These are phyloP conservation scores for Plusia festucae DNA, from an alignment of 2,888 invertebrate species.

Conservation along the genomic window DNA sequence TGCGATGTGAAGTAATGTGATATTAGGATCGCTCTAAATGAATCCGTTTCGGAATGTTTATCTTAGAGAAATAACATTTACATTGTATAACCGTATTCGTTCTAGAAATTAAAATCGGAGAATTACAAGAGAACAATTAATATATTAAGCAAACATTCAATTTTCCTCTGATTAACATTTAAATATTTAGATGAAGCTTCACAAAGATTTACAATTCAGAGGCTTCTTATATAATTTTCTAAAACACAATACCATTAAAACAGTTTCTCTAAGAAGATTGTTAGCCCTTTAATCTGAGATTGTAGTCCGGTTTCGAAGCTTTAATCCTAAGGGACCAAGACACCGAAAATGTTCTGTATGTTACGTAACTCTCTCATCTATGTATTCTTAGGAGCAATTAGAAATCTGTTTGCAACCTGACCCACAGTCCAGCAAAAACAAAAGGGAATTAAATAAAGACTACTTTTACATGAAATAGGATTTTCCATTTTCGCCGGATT, in stretches of 20 bases:
- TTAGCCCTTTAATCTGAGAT: constrained; percentile 72
- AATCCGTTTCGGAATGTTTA: constrained; percentile 18
- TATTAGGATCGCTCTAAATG: constrained; percentile 20
- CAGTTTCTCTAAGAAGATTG: constrained; percentile 56
- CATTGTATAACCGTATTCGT: constrained; percentile 37
- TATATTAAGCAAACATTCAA: not conserved
- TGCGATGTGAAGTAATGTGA: constrained; percentile 48
- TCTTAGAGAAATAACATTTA: constrained; percentile 37
- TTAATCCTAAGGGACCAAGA: constrained; percentile 53
- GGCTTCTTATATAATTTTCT: not conserved
- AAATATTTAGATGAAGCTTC: not conserved
- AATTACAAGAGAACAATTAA: not conserved
- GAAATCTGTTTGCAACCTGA: not conserved
- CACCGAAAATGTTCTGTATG: constrained; percentile 2
- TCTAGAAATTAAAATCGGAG: constrained; percentile 21
- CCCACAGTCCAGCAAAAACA: no score
- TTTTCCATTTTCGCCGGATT: no score
- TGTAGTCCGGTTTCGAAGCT: constrained; percentile 65
- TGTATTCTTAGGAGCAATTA: not conserved
- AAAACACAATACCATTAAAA: constrained; percentile 10
- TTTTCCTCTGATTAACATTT: constrained; percentile 1
- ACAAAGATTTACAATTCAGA: not conserved
- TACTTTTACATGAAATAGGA: no score
- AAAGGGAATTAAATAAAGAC: no score
- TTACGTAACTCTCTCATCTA: not conserved